Evolutionary conservation across 2,113 vertebrate genomes (phyloP), one percentile per base, ranked within the genome.

Genomic region (Microtus pennsylvanicus): DNA sequence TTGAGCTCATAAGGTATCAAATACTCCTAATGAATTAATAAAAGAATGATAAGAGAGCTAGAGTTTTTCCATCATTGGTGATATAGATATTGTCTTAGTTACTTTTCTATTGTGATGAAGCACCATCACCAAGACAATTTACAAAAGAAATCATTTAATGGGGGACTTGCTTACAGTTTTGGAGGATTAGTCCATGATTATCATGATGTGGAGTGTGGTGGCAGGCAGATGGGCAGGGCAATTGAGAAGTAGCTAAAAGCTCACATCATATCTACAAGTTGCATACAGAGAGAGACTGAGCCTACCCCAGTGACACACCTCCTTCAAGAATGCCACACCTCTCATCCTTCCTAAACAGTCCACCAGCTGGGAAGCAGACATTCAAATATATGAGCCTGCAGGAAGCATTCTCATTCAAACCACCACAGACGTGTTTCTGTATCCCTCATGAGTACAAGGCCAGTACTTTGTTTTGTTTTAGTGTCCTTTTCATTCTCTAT

Each of bases 21-120:
- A 93, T 61, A 88, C 3, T 52, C 24, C 70, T 45, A 77, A 63
- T 55, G 92, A 93, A 88, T 93, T 81, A 94, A 93, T 93, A 47
- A 69, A 89, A 97, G 69, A 89, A 82, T 82, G 94, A 70, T 52
- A 89, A 93, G 50, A 77, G n/a, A 76, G 22, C 10, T 83, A 94
- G 42, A 42, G 11, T 28, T 61, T 96, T 65, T 94, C 81, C 33
- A 50, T 90, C 24, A 33, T 65, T 58, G 30, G 13, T 95, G 28
- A 70, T 26, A 95, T 69, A 47, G 45, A 24, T 80, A 30, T 77
- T 47, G 5, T 80, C 50, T 80, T 35, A 52, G 77, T 55, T 77
- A 77, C 45, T 77, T 77, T 50, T 30, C 75, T 77, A 77, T 77
- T 77, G 14, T 77, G 42, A 77, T 16, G 1, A 50, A 50, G 16